Evolutionary conservation across 2,797 vertebrate species (phyloP).

Genomic region (Sebastes dallii): DNA sequence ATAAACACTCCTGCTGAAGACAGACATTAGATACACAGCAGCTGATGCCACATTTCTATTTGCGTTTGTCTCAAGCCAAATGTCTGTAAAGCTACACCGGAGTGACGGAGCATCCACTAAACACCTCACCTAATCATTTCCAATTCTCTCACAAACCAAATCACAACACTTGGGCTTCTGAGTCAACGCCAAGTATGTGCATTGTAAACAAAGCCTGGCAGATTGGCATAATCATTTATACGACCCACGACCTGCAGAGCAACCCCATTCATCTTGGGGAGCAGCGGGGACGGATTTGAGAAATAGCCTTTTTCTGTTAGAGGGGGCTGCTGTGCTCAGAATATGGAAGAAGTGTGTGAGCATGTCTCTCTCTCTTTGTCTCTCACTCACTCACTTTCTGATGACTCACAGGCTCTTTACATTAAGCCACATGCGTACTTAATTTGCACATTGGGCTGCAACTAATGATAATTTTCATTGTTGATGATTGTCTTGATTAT

Average conservation of each 20-base stretch:
- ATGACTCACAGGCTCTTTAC: not conserved
- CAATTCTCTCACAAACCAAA: not conserved
- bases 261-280: not conserved
- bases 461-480: not conserved
- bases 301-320: not conserved
- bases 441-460: not conserved
- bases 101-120: not conserved
- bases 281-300: not conserved
- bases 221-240: conserved; percentile 11
- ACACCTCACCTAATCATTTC: not conserved
- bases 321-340: not conserved
- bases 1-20: not conserved
- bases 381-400: not conserved
- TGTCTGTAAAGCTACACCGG: not conserved
- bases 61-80: not conserved
- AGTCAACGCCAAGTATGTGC: not conserved
- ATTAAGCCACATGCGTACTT: not conserved
- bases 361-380: not conserved
- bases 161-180: not conserved
- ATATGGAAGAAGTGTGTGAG: not conserved
- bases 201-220: conserved; percentile 1
- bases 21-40: not conserved
- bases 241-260: not conserved
- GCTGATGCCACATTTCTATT: not conserved
- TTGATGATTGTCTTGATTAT: not conserved